Evolutionary conservation across 1,140 invertebrate genomes (phyloP), one percentile per base, ranked within the genome.

Genomic region (Nylanderia fulva): DNA sequence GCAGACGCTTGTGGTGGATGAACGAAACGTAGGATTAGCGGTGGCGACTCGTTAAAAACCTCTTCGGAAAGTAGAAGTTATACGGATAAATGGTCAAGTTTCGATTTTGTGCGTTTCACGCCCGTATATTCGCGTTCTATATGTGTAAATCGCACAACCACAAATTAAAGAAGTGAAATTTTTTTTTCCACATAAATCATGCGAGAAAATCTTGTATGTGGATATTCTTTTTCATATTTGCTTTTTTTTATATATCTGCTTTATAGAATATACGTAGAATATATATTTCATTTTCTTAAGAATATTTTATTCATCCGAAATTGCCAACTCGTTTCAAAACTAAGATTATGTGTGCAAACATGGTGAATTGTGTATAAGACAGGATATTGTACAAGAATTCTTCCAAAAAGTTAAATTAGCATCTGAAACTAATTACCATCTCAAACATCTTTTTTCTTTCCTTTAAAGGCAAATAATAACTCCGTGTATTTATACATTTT

Each of bases 21-120:
- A 75, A 58, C 52, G 60, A 85, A 58, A 85, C 52, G 72, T 64
- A 45, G 61, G 76, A 76, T 88, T 87, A 75, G 56, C 64, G 11
- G 11, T 29, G 52, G 42, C 36, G 87, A 88, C 75, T 88, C 76
- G 87, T 85, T 88, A 85, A 58, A 27, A 42, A n/a, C 9, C 11
- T 11, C 21, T n/a, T 8, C 2, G 21, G 76, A 8, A 18, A 27
- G 42, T 13, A n/a, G 54, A 85, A 82, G 71, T 75, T 85, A 15
- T 45, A 9, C 36, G 39, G 72, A 85, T 75, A 85, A 85, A 45
- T 15, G 60, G 60, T 39, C 15, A 29, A 56, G 36, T 27, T 77
- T 58, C 36, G n/a, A 29, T 52, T 36, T 39, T 24, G 54, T 56
- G 36, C 33, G 36, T 6, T 61, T 39, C 27, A 24, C 36, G 33